Percentiles rank a stretch among this genome's conserved stretches.
Conservation (phyloP, 2,888 invertebrate genomes). For the Morpho helenor region DNA sequence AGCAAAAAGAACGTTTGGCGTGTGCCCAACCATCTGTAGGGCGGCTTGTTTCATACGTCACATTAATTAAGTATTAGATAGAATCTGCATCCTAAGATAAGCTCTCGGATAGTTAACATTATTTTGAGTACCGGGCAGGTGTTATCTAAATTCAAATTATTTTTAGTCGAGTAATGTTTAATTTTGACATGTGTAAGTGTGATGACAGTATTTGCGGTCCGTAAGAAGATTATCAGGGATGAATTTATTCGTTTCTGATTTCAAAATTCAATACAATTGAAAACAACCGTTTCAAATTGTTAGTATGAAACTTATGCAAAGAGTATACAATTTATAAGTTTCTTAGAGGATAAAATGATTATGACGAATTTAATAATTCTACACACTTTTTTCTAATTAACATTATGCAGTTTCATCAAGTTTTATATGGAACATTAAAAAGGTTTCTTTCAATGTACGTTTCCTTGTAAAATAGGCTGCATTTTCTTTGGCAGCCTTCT, state of each 20-base stretch:
- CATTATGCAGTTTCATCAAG: neutral
- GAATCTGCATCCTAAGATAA: constrained; percentile 50
- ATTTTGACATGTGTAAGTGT: too few species aligned
- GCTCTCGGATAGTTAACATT: constrained; percentile 39
- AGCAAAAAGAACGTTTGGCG: constrained; percentile 69
- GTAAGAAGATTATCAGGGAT: too few species aligned
- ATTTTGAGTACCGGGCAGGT: constrained; percentile 37
- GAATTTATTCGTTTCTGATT: too few species aligned
- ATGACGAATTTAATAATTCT: too few species aligned
- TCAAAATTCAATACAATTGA: too few species aligned
- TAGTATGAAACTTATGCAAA: too few species aligned
- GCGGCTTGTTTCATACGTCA: constrained; percentile 65
- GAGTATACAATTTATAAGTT: too few species aligned
- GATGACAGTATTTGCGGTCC: too few species aligned
- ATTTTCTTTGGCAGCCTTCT: constrained; percentile 66
- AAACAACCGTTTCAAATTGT: too few species aligned
- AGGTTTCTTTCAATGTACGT: constrained; percentile 52
- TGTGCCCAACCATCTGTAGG: constrained; percentile 64
- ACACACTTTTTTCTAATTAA: too few species aligned
- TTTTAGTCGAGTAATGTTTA: too few species aligned
- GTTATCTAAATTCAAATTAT: constrained; percentile 20
- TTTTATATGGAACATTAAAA: constrained; percentile 29
- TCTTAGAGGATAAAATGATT: too few species aligned
- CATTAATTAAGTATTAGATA: constrained; percentile 72
- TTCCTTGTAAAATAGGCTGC: constrained; percentile 59